Base-by-base conservation (phyloP, 2,888 invertebrate genomes). In the Mythimna loreyi region DNA sequence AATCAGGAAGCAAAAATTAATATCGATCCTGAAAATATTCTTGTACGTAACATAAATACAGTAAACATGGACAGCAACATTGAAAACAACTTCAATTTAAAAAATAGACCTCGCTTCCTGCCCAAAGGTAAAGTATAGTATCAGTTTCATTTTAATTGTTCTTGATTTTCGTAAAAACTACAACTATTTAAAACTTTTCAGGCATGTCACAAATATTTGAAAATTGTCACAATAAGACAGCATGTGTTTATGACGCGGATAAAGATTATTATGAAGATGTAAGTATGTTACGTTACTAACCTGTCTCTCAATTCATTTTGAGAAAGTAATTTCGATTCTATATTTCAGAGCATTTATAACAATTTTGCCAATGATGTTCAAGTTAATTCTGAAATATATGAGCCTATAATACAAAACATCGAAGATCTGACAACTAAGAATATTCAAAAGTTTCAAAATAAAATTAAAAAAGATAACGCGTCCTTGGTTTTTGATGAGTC, bases 181-280 rank as follows among this genome's bases (percentile, higher is more conserved):
- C n/a, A 16, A 16, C 19, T 2, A 23, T 4, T 36, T 43, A 3
- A 21, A 19, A 36, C 1, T 43, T 68, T 77, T 19, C 49, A 95
- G 96, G 96, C 19, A 91, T 96, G 91, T 97, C 97, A 11, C 97
- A 95, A 55, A 96, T 96, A 75, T 92, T 96, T 59, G 86, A 92
- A 80, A 92, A 93, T 72, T 89, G 86, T 67, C 84, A 86, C 56
- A 75, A 84, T 4, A 92, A 91, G 81, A 83, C 70, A 61, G 55
- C 60, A 2, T 81, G 81, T 71, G 76, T 86, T 55, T 85, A 84
- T 62, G 83, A 88, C 75, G 62, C 88, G 19, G 82, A 90, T 23
- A 72, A 80, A 65, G 92, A 92, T 67, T 95, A 92, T 84, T 95
- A 88, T 81, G 82, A 91, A 80, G 84, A 92, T 80, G 96, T 94